These are phyloP conservation scores for Melieria picta DNA, from an alignment of 2,888 invertebrate species.

Conservation along the genomic window DNA sequence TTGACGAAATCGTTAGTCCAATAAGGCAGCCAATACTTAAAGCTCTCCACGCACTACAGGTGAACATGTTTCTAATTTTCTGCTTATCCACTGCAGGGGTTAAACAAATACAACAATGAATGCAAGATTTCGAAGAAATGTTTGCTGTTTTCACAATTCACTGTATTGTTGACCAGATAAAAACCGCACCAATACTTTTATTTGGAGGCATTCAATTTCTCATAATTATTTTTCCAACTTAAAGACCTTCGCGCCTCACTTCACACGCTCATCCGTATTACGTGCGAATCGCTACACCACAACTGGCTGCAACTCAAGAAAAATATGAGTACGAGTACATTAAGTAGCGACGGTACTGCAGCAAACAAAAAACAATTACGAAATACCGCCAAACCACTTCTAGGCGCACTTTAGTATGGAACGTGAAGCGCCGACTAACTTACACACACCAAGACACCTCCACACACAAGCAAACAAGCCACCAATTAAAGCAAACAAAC, in stretches of 20 bases:
- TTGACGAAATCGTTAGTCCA: constrained; percentile 28
- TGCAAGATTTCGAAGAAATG: too few relatives aligned
- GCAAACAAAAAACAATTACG: not conserved
- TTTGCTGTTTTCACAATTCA: too few relatives aligned
- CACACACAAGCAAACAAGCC: not conserved
- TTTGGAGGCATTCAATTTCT: too few relatives aligned
- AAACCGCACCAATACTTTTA: too few relatives aligned
- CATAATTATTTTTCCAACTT: too few relatives aligned
- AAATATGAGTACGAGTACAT: not conserved
- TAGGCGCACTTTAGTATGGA: too few relatives aligned
- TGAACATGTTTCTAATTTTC: constrained; percentile 12
- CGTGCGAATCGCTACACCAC: not conserved
- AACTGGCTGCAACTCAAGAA: not conserved
- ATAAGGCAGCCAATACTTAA: constrained; percentile 20
- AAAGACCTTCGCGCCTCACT: too few relatives aligned
- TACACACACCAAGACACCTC: too few relatives aligned
- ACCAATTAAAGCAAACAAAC: constrained; percentile 13
- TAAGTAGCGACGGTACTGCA: not conserved
- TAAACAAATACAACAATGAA: too few relatives aligned
- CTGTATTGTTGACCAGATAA: too few relatives aligned
- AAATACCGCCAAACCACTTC: not conserved
- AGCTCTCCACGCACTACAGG: constrained; percentile 21
- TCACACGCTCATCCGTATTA: not conserved
- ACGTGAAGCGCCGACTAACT: too few relatives aligned
- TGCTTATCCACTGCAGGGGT: too few relatives aligned